A percentile compares a stretch with the other conserved stretches of the same genome.
These are phyloP conservation scores for Perccottus glenii DNA, from an alignment of 2,113 vertebrate species.

Conservation along the genomic window DNA sequence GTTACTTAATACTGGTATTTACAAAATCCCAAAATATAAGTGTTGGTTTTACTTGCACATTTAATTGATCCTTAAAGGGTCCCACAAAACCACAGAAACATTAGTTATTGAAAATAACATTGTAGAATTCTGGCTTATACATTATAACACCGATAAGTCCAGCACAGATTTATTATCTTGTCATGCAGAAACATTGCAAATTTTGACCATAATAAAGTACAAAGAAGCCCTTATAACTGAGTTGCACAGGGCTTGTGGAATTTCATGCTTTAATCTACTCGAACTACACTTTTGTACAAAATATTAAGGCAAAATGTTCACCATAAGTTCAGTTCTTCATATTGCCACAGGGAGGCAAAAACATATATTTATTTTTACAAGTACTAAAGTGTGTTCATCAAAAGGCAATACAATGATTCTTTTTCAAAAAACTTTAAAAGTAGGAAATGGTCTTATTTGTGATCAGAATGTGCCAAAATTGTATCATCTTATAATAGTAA, in stretches of 20 bases:
- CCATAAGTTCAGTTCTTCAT: constrained; percentile 41
- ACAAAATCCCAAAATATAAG: constrained; percentile 21
- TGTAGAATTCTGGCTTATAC: constrained; percentile 30
- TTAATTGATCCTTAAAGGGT: constrained; percentile 18
- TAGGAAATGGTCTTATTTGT: background rate
- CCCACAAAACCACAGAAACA: constrained; percentile 41
- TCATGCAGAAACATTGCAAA: constrained; percentile 61
- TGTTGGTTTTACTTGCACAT: constrained; percentile 23
- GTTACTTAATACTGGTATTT: constrained; percentile 11
- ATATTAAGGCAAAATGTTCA: constrained; percentile 69
- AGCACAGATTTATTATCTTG: constrained; percentile 45
- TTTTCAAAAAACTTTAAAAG: constrained; percentile 8
- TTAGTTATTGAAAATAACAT: constrained; percentile 20
- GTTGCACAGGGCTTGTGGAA: constrained; percentile 21
- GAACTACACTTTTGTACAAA: constrained; percentile 48
- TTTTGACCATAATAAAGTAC: constrained; percentile 37
- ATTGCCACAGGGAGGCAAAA: constrained; percentile 49
- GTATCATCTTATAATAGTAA: constrained; percentile 7
- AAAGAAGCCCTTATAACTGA: constrained; percentile 47
- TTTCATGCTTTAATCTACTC: constrained; percentile 55
- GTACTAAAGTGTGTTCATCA: constrained; percentile 66
- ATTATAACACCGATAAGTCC: constrained; percentile 59
- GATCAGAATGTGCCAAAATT: constrained; percentile 27
- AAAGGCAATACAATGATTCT: constrained; percentile 59
- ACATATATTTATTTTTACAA: constrained; percentile 17